Percentiles rank a stretch among this genome's conserved stretches.
Conservation (phyloP, 1,140 invertebrate species). For the Papilio helenus region DNA sequence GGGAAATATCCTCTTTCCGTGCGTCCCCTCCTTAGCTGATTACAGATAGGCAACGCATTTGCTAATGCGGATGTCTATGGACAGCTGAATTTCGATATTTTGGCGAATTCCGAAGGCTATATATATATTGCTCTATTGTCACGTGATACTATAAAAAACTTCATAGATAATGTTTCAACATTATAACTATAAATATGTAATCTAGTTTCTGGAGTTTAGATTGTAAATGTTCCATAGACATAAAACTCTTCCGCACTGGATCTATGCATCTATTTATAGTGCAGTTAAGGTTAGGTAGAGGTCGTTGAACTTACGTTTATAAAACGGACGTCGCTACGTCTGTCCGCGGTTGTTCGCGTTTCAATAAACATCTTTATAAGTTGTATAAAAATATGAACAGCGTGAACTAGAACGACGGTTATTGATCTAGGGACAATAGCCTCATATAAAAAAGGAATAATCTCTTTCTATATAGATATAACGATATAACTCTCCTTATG, state of each 20-base stretch:
- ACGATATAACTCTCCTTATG: too few species aligned
- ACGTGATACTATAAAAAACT: too few species aligned
- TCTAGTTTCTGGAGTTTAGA: neutral
- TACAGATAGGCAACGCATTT: too few species aligned
- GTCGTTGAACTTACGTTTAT: neutral
- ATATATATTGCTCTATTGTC: too few species aligned
- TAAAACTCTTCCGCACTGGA: neutral
- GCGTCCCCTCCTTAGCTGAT: too few species aligned
- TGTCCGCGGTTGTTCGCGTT: neutral
- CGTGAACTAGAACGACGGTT: neutral
- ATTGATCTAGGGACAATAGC: neutral
- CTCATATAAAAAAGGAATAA: neutral
- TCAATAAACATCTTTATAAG: slow-evolving; percentile 11
- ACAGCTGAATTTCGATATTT: too few species aligned
- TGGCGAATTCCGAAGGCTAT: too few species aligned
- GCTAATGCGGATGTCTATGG: too few species aligned
- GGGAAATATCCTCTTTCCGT: too few species aligned
- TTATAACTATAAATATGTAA: neutral
- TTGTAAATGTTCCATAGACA: neutral
- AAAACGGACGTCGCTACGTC: neutral
- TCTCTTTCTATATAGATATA: too few species aligned
- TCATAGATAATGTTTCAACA: too few species aligned
- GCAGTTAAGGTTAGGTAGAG: slow-evolving; percentile 6
- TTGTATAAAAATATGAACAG: neutral
- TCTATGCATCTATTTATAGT: neutral